Conservation (phyloP, 2,888 invertebrate species). For the Dryobotodes eremita region DNA sequence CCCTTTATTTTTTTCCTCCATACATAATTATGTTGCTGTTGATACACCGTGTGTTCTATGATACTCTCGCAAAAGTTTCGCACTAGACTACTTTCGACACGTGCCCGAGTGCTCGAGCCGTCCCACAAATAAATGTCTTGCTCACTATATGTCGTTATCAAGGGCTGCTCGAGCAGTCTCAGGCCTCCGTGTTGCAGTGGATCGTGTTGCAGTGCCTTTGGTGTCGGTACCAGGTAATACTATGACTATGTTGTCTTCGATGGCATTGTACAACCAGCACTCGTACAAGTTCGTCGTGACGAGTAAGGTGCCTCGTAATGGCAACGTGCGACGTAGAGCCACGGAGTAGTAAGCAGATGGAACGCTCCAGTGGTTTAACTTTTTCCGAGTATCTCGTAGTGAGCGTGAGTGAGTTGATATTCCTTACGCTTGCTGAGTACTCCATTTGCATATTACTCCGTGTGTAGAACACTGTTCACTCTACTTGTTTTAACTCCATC, state of each 20-base stretch:
- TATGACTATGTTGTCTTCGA: not conserved
- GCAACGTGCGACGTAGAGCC: constrained; percentile 6
- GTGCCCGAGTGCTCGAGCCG: constrained; percentile 20
- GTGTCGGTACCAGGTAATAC: not conserved
- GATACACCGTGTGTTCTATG: not conserved
- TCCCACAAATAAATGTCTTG: constrained; percentile 33
- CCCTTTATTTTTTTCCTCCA: not conserved
- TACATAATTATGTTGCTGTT: not conserved
- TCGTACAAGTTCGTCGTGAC: not conserved
- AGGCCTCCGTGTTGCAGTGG: constrained; percentile 27
- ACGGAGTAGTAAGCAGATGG: constrained; percentile 29
- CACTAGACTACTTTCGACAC: constrained; percentile 12
- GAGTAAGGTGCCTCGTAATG: not conserved
- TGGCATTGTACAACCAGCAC: not conserved
- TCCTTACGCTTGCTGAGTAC: not conserved
- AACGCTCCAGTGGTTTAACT: constrained; percentile 8
- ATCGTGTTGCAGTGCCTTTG: constrained; percentile 59
- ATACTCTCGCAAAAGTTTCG: constrained; percentile 10
- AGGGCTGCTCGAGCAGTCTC: constrained; percentile 16
- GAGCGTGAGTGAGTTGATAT: not conserved
- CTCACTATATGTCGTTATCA: constrained; percentile 59
- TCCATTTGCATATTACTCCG: constrained; percentile 13
- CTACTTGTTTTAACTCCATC: constrained; percentile 34
- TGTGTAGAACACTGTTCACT: constrained; percentile 12
- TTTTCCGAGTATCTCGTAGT: not conserved